Conservation (phyloP, 2,797 vertebrate genomes). For the Discoglossus pictus region DNA sequence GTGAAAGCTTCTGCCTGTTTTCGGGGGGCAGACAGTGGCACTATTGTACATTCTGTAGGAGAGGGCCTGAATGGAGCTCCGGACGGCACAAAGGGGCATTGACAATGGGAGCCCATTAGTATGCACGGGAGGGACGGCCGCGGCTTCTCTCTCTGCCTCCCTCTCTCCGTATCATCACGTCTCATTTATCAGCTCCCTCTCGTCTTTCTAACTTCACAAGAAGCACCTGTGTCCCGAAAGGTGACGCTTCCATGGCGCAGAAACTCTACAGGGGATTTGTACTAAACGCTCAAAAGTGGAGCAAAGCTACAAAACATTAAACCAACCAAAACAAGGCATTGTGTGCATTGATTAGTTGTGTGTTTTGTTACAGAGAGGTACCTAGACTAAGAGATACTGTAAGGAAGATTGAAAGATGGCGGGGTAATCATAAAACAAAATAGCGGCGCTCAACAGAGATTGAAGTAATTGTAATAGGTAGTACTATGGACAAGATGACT, state of each 20-base stretch:
- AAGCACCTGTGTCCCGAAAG: background rate
- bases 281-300: too few species aligned
- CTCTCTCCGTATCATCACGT: background rate
- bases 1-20: constrained; percentile 67
- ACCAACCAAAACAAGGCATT: too few species aligned
- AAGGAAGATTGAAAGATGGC: too few species aligned
- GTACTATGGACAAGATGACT: too few species aligned
- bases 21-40: constrained; percentile 63
- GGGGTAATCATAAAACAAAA: too few species aligned
- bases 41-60: constrained; percentile 64
- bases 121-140: constrained; percentile 57
- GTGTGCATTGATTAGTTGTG: too few species aligned
- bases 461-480: too few species aligned
- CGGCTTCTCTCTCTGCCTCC: constrained; percentile 10
- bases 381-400: too few species aligned
- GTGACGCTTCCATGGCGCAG: background rate
- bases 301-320: too few species aligned
- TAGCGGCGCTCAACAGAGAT: too few species aligned
- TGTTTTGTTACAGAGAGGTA: too few species aligned
- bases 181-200: background rate
- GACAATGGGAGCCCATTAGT: constrained; percentile 65
- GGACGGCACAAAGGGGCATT: constrained; percentile 68
- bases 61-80: constrained; percentile 65
- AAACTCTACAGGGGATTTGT: too few species aligned
- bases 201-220: background rate